Evolutionary conservation across 2,113 vertebrate species (phyloP), one percentile per base, ranked within the genome.

Genomic region (Notiomystis cincta): DNA sequence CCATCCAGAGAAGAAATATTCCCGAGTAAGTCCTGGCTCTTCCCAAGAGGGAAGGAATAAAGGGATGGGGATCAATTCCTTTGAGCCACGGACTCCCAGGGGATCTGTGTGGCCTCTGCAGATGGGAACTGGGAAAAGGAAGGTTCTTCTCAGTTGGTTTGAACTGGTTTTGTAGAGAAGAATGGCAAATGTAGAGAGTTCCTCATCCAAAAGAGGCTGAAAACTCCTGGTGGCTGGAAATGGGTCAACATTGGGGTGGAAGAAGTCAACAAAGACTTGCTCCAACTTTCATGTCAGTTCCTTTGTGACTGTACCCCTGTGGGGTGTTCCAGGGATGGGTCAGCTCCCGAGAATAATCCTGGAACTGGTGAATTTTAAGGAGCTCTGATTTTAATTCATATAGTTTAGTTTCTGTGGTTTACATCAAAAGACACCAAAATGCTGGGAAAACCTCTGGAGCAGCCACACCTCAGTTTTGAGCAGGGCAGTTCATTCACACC

Each of bases 321-420:
- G 92, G 89, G 95, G 10, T 86, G 37, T 93, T 89, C 65, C 40
- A 86, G 93, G 96, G 86, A 89, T 93, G 87, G 94, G 95, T 92
- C 90, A 96, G 88, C 96, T 96, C 88, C 89, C 89, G 45, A 79
- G 82, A 94, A 89, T 80, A 94, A 94, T 93, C 92, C 89, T 88
- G 90, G 87, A 94, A 93, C 94, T 47, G 24, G 88, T 93, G 96
- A 90, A 95, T 97, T 97, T 96, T 96, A 97, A 96, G 90, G 91
- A 96, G 96, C 88, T 82, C 80, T 72, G 80, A 94, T 93, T 97
- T 95, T 95, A 92, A 90, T 94, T 94, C 90, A 82, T 89, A 25
- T 79, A 85, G 56, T 96, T 96, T 89, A 93, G 94, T 92, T 95
- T 95, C 96, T 97, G 95, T 96, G 96, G 96, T 97, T 97, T 93